A percentile compares a stretch with the other conserved stretches of the same genome.
These are phyloP conservation scores for Eupithecia subfuscata DNA, from an alignment of 2,888 invertebrate genomes.

Conservation along the genomic window DNA sequence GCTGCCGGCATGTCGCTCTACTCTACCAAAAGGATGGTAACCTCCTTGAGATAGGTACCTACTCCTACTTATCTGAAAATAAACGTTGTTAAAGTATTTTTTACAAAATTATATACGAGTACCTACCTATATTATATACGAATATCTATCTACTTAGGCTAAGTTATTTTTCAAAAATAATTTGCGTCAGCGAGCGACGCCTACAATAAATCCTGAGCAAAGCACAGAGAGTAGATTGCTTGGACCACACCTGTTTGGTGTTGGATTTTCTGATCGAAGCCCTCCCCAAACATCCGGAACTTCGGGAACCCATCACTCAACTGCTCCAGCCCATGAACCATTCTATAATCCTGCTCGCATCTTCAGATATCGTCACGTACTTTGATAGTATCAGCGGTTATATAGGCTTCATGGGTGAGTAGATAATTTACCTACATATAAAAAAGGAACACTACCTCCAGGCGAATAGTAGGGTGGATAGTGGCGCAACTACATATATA, in stretches of 20 bases:
- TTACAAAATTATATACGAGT: background rate
- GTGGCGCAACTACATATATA: too few species aligned
- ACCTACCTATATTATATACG: too few species aligned
- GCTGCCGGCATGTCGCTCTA: background rate
- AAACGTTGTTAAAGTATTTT: background rate
- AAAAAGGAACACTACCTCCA: background rate
- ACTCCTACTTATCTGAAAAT: background rate
- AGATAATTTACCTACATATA: background rate
- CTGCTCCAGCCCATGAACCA: slow-evolving; percentile 58
- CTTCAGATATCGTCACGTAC: slow-evolving; percentile 57
- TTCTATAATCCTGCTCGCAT: slow-evolving; percentile 56
- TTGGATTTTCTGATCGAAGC: slow-evolving; percentile 63
- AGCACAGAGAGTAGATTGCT: slow-evolving; percentile 58
- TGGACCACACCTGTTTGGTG: slow-evolving; percentile 55
- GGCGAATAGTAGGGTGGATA: too few species aligned
- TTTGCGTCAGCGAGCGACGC: background rate
- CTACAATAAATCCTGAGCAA: slow-evolving; percentile 21
- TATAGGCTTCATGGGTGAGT: slow-evolving; percentile 67
- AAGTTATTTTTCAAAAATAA: background rate
- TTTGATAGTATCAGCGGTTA: slow-evolving; percentile 57
- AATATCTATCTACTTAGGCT: too few species aligned
- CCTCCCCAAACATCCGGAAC: slow-evolving; percentile 41
- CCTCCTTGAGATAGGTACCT: background rate
- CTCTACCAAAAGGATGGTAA: background rate
- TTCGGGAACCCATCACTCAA: slow-evolving; percentile 45